Evolutionary conservation across 1,140 invertebrate genomes (phyloP), one percentile per base, ranked within the genome.

Genomic region (Contarinia nasturtii): DNA sequence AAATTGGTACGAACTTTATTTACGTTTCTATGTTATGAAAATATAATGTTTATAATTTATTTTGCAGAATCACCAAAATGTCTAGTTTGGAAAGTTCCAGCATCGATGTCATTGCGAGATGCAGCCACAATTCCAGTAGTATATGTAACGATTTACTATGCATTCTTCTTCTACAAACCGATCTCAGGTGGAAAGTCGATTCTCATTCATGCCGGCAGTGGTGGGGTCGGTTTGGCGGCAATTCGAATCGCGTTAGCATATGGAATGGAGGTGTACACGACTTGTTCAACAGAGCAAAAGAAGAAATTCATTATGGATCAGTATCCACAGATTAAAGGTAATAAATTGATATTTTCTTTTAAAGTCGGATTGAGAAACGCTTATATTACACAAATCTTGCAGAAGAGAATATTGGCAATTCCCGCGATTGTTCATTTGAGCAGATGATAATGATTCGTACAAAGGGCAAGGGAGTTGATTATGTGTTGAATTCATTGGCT

Each of bases 11-110:
- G n/a, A n/a, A n/a, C n/a, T n/a, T n/a, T n/a, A n/a, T n/a, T n/a
- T 18, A 49, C 86, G 82, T 62, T 75, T 89, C 52, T 65, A 90
- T 7, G 86, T 86, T 52, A 68, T 90, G 48, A 86, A 91, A 57
- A 89, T 86, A 55, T 73, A 82, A 43, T 84, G 85, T 7, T 65
- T n/a, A n/a, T n/a, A n/a, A n/a, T n/a, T n/a, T n/a, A n/a, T n/a
- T n/a, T n/a, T n/a, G n/a, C n/a, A n/a, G n/a, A n/a, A n/a, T n/a
- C n/a, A n/a, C 77, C 8, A 76, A 85, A 2, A 18, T 18, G 5
- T 18, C 4, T 43, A 18, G 56, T 73, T 7, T 80, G 75, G 76
- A 56, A 67, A n/a, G 57, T 80, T 38, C 77, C 78, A 2, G 60
- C 71, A 7, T 40, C 56, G 11, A 79, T 75, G 76, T 66, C 57